phyloP scores from a whole-genome alignment of 2,113 vertebrate genomes.

The Cisticola juncidis region DNA sequence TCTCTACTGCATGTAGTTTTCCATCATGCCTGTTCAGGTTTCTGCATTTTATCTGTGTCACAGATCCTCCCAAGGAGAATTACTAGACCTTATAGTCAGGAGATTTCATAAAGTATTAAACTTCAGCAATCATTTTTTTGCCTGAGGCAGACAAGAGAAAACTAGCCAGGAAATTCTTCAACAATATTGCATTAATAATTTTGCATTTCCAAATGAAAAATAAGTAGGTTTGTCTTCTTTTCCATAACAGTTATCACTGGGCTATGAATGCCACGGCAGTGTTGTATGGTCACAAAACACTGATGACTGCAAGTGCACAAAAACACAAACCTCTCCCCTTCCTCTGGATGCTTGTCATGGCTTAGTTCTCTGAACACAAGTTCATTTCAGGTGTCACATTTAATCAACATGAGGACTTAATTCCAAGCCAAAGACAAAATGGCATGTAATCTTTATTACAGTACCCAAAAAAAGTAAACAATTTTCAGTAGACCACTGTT shows the following conservation, averaged over 20 bases:
- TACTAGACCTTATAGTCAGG: slow-evolving; percentile 21
- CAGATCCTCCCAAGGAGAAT: slow-evolving; percentile 25
- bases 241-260: slow-evolving; percentile 24
- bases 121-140: slow-evolving; percentile 53
- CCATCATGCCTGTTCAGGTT: background rate
- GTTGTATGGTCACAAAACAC: background rate
- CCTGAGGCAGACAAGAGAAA: slow-evolving; percentile 45
- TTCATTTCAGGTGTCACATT: slow-evolving; percentile 46
- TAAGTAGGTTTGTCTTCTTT: slow-evolving; percentile 63
- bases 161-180: slow-evolving; percentile 62
- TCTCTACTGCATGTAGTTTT: background rate
- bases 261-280: slow-evolving; percentile 32
- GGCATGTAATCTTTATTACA: background rate
- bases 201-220: slow-evolving; percentile 59
- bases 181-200: slow-evolving; percentile 48
- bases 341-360: background rate
- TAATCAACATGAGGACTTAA: slow-evolving; percentile 22
- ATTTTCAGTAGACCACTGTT: background rate
- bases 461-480: background rate
- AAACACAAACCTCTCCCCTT: slow-evolving; percentile 9
- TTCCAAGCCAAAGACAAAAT: slow-evolving; percentile 9
- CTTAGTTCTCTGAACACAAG: slow-evolving; percentile 4
- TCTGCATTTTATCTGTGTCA: slow-evolving; percentile 43
- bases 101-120: slow-evolving; percentile 64
- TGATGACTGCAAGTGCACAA: background rate